Conservation (phyloP, 2,888 invertebrate species). For the Dyspetes luteomarginatus region DNA sequence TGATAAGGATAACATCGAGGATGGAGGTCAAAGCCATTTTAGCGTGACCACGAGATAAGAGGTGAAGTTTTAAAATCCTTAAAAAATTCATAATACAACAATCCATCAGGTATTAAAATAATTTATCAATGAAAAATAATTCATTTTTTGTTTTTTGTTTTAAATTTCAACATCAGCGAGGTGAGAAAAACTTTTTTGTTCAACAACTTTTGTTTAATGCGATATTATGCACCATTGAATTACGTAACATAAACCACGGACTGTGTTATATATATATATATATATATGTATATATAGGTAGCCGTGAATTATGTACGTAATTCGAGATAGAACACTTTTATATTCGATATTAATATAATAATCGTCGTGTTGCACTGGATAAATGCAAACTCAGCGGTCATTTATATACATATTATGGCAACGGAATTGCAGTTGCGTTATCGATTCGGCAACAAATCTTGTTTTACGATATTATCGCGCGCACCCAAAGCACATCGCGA, state of each 20-base stretch:
- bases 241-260: too few species aligned
- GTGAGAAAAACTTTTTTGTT: too few species aligned
- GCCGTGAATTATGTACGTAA: too few species aligned
- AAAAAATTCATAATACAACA: not conserved
- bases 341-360: too few species aligned
- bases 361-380: not conserved
- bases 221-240: not conserved
- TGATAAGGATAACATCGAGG: slow-evolving; percentile 43
- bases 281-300: too few species aligned
- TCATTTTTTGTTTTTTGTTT: too few species aligned
- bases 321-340: too few species aligned
- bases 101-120: too few species aligned
- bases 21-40: slow-evolving; percentile 24
- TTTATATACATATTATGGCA: slow-evolving; percentile 10
- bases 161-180: too few species aligned
- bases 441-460: slow-evolving; percentile 55
- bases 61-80: slow-evolving; percentile 6
- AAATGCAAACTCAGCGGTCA: not conserved
- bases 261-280: too few species aligned
- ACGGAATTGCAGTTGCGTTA: slow-evolving; percentile 34
- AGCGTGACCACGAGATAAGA: slow-evolving; percentile 36
- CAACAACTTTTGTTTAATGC: slow-evolving; percentile 1
- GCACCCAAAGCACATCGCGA: slow-evolving; percentile 20
- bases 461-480: slow-evolving; percentile 55
- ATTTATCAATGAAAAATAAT: too few species aligned